These are phyloP conservation scores for Melanophora roralis DNA, from an alignment of 2,888 invertebrate species.

Conservation along the genomic window DNA sequence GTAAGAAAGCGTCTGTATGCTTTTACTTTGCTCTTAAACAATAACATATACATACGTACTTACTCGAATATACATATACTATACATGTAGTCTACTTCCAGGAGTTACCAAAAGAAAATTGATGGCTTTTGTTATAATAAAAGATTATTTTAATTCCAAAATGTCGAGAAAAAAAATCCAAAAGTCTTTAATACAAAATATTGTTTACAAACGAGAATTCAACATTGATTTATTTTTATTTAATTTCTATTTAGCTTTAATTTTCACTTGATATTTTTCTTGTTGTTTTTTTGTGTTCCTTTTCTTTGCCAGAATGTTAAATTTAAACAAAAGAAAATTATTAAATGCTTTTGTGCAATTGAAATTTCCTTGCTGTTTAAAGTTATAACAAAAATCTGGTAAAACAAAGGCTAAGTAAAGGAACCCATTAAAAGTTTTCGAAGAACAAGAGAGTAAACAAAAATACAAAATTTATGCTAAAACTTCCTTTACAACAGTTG, in stretches of 20 bases:
- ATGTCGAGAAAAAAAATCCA: background rate
- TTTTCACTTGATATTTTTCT: background rate
- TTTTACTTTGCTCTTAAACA: too few relatives aligned
- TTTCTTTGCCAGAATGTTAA: too few relatives aligned
- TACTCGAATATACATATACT: too few relatives aligned
- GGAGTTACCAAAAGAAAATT: conserved; percentile 43
- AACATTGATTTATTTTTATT: background rate
- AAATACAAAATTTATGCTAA: too few relatives aligned
- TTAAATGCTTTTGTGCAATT: background rate
- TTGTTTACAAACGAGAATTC: background rate
- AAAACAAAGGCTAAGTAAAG: background rate
- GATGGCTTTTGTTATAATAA: conserved; percentile 49
- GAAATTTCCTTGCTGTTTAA: background rate
- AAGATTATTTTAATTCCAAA: conserved; percentile 44
- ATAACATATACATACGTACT: too few relatives aligned
- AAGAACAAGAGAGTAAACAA: background rate
- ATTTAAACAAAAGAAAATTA: background rate
- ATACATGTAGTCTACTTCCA: conserved; percentile 1
- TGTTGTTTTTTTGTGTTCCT: too few relatives aligned
- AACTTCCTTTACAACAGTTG: background rate
- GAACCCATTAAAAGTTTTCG: background rate
- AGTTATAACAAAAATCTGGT: background rate
- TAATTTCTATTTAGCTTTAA: background rate
- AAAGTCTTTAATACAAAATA: background rate
- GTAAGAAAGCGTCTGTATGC: too few relatives aligned